Evolutionary conservation across 2,113 vertebrate species (phyloP).

Genomic region (Hymenochirus boettgeri): DNA sequence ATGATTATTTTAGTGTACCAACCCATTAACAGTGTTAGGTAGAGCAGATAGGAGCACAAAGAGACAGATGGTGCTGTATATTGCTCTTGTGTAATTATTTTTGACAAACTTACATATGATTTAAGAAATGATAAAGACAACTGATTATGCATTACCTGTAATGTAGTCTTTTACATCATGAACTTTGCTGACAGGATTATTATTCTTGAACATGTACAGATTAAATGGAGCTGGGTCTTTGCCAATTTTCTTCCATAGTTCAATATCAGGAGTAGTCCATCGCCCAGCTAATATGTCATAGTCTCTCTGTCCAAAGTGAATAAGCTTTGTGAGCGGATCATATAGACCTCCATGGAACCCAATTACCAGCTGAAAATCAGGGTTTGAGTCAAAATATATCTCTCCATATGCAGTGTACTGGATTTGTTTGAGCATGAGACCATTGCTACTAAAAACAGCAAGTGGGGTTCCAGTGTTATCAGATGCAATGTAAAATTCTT

Average conservation of each 20-base stretch:
- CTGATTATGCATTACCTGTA: constrained; percentile 71
- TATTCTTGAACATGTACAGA: constrained; percentile 96
- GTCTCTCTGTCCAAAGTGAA: constrained; percentile 93
- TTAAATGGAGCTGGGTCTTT: constrained; percentile 92
- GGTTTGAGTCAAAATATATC: constrained; percentile 95
- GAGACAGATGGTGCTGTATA: too few species aligned
- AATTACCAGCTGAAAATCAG: constrained; percentile 90
- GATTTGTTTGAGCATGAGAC: constrained; percentile 91
- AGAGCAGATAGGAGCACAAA: too few species aligned
- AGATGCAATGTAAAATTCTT: constrained; percentile 95
- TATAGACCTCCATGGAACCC: constrained; percentile 96
- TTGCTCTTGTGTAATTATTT: too few species aligned
- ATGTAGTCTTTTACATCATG: constrained; percentile 92
- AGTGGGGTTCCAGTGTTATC: constrained; percentile 92
- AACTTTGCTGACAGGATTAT: constrained; percentile 95
- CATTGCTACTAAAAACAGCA: constrained; percentile 93
- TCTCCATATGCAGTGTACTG: constrained; percentile 96
- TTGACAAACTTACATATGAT: too few species aligned
- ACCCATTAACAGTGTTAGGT: too few species aligned
- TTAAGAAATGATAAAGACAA: neutral
- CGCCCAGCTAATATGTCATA: constrained; percentile 93
- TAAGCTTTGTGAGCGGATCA: constrained; percentile 88
- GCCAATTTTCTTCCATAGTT: constrained; percentile 81
- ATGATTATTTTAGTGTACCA: too few species aligned
- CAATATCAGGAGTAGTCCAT: constrained; percentile 91